These are phyloP conservation scores for Sciurus niger DNA, from an alignment of 2,113 vertebrate species.

Conservation along the genomic window DNA sequence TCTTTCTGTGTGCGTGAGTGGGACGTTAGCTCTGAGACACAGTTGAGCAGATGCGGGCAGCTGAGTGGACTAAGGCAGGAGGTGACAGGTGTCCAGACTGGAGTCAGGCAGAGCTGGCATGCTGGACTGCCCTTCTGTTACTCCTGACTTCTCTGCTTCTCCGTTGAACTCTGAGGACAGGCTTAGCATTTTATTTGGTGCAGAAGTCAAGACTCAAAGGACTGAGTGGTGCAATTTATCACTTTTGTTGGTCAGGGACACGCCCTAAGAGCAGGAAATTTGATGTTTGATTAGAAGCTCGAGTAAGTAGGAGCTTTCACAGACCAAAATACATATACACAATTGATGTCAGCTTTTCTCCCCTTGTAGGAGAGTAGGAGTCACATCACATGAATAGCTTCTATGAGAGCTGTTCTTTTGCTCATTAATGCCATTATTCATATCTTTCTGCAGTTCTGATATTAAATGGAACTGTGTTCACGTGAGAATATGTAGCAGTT, in stretches of 20 bases:
- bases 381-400: slow-evolving; percentile 15
- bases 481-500: neutral
- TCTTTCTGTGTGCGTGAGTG: neutral
- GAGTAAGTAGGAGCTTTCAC: slow-evolving; percentile 67
- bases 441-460: neutral
- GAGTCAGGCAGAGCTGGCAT: accelerated
- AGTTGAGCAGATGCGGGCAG: neutral
- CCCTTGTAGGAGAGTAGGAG: neutral
- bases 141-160: neutral
- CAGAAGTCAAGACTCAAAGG: neutral
- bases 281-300: slow-evolving; percentile 52
- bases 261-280: neutral
- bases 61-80: neutral
- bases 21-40: neutral
- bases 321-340: slow-evolving; percentile 20
- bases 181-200: slow-evolving; percentile 60
- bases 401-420: neutral
- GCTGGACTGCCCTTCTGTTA: neutral
- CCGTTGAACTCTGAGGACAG: slow-evolving; percentile 21
- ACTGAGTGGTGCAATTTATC: slow-evolving; percentile 40
- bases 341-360: neutral
- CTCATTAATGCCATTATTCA: neutral
- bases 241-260: neutral
- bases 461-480: neutral
- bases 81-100: neutral